A percentile compares a stretch with the other conserved stretches of the same genome.
These are phyloP conservation scores for Lasioglossum vierecki DNA, from an alignment of 2,888 invertebrate species.

Conservation along the genomic window DNA sequence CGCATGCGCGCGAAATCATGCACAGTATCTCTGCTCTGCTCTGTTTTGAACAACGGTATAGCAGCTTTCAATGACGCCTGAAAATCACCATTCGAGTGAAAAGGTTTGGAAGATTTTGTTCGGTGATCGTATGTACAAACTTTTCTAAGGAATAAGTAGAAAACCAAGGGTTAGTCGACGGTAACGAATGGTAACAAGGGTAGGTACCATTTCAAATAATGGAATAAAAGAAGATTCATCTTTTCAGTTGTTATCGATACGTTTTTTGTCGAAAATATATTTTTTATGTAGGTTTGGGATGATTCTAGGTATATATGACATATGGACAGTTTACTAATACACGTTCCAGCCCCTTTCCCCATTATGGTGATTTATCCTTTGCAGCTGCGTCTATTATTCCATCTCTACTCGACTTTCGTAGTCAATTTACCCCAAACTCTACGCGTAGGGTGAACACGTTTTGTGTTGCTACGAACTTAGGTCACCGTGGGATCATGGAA, in stretches of 20 bases:
- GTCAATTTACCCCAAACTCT: conserved; percentile 6
- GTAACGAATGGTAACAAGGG: too few relatives aligned
- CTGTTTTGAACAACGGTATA: too few relatives aligned
- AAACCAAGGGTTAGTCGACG: not conserved
- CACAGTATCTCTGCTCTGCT: too few relatives aligned
- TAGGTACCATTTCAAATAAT: not conserved
- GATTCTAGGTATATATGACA: not conserved
- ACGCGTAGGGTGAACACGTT: not conserved
- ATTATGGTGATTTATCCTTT: not conserved
- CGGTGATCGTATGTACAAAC: too few relatives aligned
- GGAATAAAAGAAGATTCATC: not conserved
- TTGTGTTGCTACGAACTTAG: not conserved
- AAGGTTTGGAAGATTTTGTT: too few relatives aligned
- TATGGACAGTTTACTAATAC: conserved; percentile 1
- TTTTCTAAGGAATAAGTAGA: not conserved
- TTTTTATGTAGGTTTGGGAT: not conserved
- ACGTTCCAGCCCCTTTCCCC: not conserved
- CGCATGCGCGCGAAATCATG: too few relatives aligned
- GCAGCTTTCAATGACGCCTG: too few relatives aligned
- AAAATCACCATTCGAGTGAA: too few relatives aligned
- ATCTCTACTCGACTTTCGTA: conserved; percentile 1
- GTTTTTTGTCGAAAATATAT: not conserved
- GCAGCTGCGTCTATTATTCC: not conserved
- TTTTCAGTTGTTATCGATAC: not conserved
- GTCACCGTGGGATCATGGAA: not conserved